Evolutionary conservation across 2,113 vertebrate species (phyloP).

Genomic region (Orthonyx spaldingii): DNA sequence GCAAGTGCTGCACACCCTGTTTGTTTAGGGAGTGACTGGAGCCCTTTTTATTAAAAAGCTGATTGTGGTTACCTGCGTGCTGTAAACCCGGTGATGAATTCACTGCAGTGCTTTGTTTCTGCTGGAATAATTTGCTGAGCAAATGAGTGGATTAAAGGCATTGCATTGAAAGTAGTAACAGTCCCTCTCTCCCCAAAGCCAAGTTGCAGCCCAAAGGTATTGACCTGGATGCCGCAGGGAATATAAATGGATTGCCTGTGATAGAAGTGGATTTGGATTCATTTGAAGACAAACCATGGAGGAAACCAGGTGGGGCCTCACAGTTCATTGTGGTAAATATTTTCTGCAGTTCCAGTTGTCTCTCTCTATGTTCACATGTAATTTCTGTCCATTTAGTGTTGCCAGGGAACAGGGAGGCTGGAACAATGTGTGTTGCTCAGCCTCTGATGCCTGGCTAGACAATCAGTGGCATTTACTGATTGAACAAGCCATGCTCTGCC

Average conservation of each 20-base stretch:
- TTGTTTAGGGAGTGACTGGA: neutral
- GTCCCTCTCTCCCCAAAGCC: conserved; percentile 54
- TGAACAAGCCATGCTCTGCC: neutral
- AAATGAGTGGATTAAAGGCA: neutral
- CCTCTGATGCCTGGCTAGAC: neutral
- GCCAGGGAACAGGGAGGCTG: neutral
- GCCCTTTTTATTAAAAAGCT: neutral
- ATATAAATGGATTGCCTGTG: conserved; percentile 74
- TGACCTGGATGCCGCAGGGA: conserved; percentile 70
- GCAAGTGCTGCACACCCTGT: neutral
- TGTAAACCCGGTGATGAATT: neutral
- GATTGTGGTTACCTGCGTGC: neutral
- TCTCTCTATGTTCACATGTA: neutral
- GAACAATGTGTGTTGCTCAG: neutral
- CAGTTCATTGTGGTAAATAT: conserved; percentile 62
- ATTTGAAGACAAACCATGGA: conserved; percentile 79
- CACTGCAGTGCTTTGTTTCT: neutral
- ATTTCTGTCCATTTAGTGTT: neutral
- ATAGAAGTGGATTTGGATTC: conserved; percentile 76
- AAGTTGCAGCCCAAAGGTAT: conserved; percentile 75
- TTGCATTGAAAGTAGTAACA: neutral
- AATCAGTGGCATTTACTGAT: neutral
- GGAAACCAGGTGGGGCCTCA: conserved; percentile 74
- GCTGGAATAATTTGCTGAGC: neutral
- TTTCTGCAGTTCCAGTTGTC: neutral